Conservation (phyloP, 2,888 invertebrate species). For the Eristalis pertinax region DNA sequence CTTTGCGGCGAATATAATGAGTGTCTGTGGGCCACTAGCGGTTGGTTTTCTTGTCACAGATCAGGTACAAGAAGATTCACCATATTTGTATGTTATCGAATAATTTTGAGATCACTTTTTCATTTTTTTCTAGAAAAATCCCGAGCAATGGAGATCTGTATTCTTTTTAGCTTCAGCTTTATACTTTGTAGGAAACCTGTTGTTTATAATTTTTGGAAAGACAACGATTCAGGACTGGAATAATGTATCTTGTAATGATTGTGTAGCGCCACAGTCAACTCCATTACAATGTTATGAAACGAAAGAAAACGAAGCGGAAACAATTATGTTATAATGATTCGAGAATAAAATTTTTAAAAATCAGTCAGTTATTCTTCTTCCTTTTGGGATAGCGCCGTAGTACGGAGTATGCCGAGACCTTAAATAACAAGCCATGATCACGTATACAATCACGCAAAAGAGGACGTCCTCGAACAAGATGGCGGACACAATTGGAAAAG, state of each 20-base stretch:
- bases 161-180: conserved; percentile 86
- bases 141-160: conserved; percentile 86
- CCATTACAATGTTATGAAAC: background rate
- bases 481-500: too few relatives aligned
- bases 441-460: too few relatives aligned
- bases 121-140: conserved; percentile 82
- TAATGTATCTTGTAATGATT: background rate
- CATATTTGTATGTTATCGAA: background rate
- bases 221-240: conserved; percentile 86
- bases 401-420: too few relatives aligned
- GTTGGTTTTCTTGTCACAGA: conserved; percentile 86
- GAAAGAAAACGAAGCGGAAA: background rate
- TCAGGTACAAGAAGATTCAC: conserved; percentile 81
- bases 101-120: conserved; percentile 72
- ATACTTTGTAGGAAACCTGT: conserved; percentile 85
- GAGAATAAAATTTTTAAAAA: background rate
- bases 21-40: conserved; percentile 87
- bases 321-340: background rate
- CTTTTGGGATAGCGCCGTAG: too few relatives aligned
- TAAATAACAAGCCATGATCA: too few relatives aligned
- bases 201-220: conserved; percentile 86
- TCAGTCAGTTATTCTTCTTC: background rate
- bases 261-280: background rate
- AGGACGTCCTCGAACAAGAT: too few relatives aligned
- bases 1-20: conserved; percentile 86